Conservation (phyloP, 2,888 invertebrate genomes). For the Fissipunctia ypsillon region DNA sequence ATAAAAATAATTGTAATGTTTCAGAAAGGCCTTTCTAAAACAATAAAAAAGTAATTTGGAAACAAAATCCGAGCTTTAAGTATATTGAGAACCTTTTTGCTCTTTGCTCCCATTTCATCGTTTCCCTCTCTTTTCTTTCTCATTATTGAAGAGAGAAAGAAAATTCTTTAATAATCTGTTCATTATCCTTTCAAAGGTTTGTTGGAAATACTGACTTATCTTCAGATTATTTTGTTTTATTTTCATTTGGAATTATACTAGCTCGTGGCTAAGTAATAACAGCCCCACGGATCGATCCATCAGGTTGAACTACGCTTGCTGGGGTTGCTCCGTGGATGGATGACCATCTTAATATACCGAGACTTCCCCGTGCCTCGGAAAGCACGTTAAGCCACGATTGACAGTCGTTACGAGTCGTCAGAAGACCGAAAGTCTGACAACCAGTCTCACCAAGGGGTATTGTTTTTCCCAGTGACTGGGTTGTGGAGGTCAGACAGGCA, state of each 20-base stretch:
- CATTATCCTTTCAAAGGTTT: constrained; percentile 39
- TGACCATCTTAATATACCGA: too few relatives aligned
- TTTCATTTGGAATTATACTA: constrained; percentile 3
- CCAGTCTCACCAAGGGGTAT: too few relatives aligned
- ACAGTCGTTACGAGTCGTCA: too few relatives aligned
- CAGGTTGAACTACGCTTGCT: too few relatives aligned
- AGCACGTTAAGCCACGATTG: too few relatives aligned
- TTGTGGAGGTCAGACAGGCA: background rate
- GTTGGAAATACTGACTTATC: background rate
- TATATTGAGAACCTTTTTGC: constrained; percentile 39
- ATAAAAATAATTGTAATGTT: constrained; percentile 29
- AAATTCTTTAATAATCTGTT: constrained; percentile 14
- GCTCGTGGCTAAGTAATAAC: too few relatives aligned
- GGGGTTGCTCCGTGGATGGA: too few relatives aligned
- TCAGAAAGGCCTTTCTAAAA: constrained; percentile 7
- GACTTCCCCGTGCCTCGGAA: too few relatives aligned
- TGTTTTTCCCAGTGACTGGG: too few relatives aligned
- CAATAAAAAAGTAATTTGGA: constrained; percentile 50
- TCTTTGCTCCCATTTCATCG: constrained; percentile 5
- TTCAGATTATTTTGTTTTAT: constrained; percentile 9
- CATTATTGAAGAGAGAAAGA: constrained; percentile 3
- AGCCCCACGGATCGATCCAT: too few relatives aligned
- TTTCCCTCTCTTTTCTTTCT: background rate
- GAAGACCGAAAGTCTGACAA: too few relatives aligned
- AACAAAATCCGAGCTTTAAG: constrained; percentile 46